Evolutionary conservation across 2,888 invertebrate genomes (phyloP), one percentile per base, ranked within the genome.

Genomic region (Lampropteryx suffumata): DNA sequence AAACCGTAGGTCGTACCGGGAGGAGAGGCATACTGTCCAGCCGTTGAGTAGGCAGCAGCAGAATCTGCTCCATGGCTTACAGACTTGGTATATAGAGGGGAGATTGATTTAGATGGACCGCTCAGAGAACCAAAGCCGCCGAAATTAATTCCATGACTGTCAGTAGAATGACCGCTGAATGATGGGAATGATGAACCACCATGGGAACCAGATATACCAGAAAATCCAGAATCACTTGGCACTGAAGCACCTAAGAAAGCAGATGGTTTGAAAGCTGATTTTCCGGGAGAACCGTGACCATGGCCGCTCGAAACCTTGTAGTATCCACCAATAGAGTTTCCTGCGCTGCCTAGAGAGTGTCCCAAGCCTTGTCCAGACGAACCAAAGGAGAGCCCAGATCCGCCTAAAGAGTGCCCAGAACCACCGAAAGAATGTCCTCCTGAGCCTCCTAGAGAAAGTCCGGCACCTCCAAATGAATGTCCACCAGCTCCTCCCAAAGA

Each of bases 241-340:
- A 80, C 65, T 2, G 87, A 80, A 44, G 88, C 71, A 39, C 91
- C 91, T 57, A 91, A 63, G 65, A 75, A 91, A 37, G 84, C 78
- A 8, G 91, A 91, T 32, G 91, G 91, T 50, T 90, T 91, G 53
- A 91, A 91, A 14, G 84, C 72, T 33, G 71, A 61, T 66, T 86
- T 87, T 17, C 82, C 73, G 7, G 82, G 79, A 10, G 72, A 64
- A 45, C 71, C 65, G 48, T 49, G 44, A 44, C 71, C 64, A 47
- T 52, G 30, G 13, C 69, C 68, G 17, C 47, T 51, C 2, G 55
- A 41, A 78, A 65, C 28, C 68, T 84, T 87, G 50, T 80, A 74
- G 53, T 73, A 66, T 30, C 42, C 42, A 12, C 55, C 49, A 1
- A 52, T 37, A 36, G 57, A 40, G 33, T 55, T 57, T 41, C 50